Conservation (phyloP, 2,113 vertebrate genomes). For the Myanophis thanlyinensis region DNA sequence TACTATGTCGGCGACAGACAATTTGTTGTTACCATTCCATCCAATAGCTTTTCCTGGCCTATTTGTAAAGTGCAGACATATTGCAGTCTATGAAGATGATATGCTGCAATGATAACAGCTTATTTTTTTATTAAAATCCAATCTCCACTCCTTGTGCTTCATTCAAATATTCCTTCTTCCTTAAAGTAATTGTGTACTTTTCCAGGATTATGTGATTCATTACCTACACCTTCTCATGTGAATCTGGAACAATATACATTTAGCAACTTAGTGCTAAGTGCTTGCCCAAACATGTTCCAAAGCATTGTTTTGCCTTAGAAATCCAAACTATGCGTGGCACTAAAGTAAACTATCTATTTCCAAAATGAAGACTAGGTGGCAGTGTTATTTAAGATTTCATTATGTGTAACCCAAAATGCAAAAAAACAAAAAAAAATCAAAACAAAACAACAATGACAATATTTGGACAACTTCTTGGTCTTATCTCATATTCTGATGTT, state of each 20-base stretch:
- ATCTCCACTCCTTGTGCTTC: background rate
- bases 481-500: background rate
- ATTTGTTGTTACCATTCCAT: background rate
- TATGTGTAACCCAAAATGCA: background rate
- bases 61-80: background rate
- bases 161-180: background rate
- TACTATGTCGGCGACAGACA: background rate
- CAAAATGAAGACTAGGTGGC: background rate
- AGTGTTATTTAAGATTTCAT: conserved; percentile 11
- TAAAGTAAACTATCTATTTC: background rate
- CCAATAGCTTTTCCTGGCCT: background rate
- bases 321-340: background rate
- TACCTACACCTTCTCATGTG: background rate
- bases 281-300: background rate
- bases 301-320: background rate
- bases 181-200: too few relatives aligned
- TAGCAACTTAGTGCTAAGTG: background rate
- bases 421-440: too few relatives aligned
- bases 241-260: background rate
- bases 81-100: too few relatives aligned
- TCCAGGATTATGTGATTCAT: background rate
- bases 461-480: background rate
- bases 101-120: background rate
- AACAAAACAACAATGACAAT: too few relatives aligned
- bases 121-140: background rate